These are phyloP conservation scores for Sabatieria punctata DNA, from an alignment of 2,888 invertebrate species.

Conservation along the genomic window DNA sequence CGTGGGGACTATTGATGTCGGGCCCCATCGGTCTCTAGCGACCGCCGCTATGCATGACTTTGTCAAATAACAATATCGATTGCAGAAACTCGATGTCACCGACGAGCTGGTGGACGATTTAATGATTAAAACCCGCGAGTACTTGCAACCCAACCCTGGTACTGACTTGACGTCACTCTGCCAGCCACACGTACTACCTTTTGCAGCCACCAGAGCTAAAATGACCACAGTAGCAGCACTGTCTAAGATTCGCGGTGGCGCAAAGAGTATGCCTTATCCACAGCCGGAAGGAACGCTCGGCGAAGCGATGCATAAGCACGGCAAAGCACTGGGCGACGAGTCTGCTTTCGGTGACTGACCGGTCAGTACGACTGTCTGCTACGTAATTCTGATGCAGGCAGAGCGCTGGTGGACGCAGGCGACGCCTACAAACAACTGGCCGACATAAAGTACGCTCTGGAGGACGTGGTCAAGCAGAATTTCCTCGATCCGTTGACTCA, in stretches of 20 bases:
- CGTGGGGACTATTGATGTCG: too few relatives aligned
- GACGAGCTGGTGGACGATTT: slow-evolving; percentile 90
- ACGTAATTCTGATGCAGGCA: slow-evolving; percentile 44
- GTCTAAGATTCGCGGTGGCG: slow-evolving; percentile 87
- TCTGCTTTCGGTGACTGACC: slow-evolving; percentile 58
- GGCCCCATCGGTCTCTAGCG: too few relatives aligned
- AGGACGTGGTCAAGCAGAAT: slow-evolving; percentile 98
- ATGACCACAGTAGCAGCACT: slow-evolving; percentile 44
- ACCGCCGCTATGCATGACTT: too few relatives aligned
- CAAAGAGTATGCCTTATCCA: slow-evolving; percentile 89
- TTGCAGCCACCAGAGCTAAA: slow-evolving; percentile 41
- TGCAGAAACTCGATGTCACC: slow-evolving; percentile 91
- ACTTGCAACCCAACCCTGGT: slow-evolving; percentile 93
- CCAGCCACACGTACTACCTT: background rate
- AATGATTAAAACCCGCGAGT: slow-evolving; percentile 91
- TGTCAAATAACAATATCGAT: slow-evolving; percentile 7
- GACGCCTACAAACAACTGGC: slow-evolving; percentile 95
- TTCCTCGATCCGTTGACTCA: slow-evolving; percentile 95
- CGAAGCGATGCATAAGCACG: slow-evolving; percentile 87
- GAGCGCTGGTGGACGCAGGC: slow-evolving; percentile 78
- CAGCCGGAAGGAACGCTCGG: slow-evolving; percentile 94
- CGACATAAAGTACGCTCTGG: slow-evolving; percentile 92
- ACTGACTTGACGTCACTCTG: slow-evolving; percentile 6
- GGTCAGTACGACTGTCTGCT: background rate
- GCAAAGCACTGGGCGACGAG: slow-evolving; percentile 85